Evolutionary conservation across 2,888 invertebrate species (phyloP), one percentile per base, ranked within the genome.

Genomic region (Epiperipatus broadwayi): DNA sequence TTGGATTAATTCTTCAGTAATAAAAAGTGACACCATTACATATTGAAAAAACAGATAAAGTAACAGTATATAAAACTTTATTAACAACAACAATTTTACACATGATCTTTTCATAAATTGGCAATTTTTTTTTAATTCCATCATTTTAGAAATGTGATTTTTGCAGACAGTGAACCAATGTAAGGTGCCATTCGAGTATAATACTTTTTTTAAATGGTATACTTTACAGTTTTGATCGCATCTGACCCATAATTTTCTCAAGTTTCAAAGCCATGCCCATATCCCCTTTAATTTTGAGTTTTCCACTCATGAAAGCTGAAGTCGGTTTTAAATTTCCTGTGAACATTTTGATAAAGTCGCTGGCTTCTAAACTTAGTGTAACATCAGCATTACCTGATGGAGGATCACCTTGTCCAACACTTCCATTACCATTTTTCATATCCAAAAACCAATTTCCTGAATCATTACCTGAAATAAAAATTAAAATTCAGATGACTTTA

Each of bases 291-390:
- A 95, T 81, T 64, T 89, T 91, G 49, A 95, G 63, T 61, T 89
- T 91, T 37, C 93, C 93, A 55, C 76, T 76, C 87, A 95, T 89
- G 60, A 87, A 91, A 1, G 95, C 93, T 2, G 75, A 72, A 0
- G 89, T 75, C 2, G 95, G 78, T 54, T 85, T 89, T 48, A 91
- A 53, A 63, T 87, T 79, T 25, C 83, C 81, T 69, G 57, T 48
- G 46, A 65, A 63, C 56, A 67, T 60, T 43, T 60, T 59, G 2
- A 53, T 49, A 47, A 69, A 67, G 47, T 64, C 57, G n/a, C 50
- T 56, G 19, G 57, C 54, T 49, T 78, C 77, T 77, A 91, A 79
- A 1, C 75, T 76, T 37, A 93, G 69, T 0, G 74, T 78, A 1
- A 83, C 81, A 57, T 91, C 85, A 0, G 81, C 70, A 8, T 72